phyloP scores from a whole-genome alignment of 2,888 invertebrate species.

The Andrena dorsata region DNA sequence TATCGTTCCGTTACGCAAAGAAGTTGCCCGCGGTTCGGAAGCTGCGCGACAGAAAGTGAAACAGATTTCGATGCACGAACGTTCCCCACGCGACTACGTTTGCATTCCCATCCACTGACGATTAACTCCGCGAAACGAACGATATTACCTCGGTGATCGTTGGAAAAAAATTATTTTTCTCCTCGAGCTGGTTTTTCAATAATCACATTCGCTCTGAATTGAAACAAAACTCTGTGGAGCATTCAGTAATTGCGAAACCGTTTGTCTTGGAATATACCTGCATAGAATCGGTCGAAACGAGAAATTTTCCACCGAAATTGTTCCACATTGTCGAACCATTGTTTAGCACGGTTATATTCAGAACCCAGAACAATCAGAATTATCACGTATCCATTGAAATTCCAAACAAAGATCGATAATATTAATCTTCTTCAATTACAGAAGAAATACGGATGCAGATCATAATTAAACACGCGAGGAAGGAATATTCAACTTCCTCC shows the following conservation, averaged over 20 bases:
- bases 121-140: conserved; percentile 29
- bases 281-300: no score
- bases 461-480: conserved; percentile 5
- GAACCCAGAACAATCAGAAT: not conserved
- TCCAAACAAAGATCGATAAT: not conserved
- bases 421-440: not conserved
- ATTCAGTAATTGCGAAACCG: not conserved
- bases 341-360: no score
- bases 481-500: conserved; percentile 56
- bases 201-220: not conserved
- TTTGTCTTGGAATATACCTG: no score
- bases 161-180: conserved; percentile 2
- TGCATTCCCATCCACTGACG: not conserved
- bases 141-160: conserved; percentile 5
- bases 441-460: not conserved
- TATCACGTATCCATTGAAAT: not conserved
- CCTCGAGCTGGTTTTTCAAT: not conserved
- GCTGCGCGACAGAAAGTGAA: not conserved
- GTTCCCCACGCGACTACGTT: conserved; percentile 9
- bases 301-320: not conserved
- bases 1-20: conserved; percentile 11
- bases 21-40: conserved; percentile 4
- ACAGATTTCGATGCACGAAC: not conserved
- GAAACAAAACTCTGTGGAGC: not conserved
- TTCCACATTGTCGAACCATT: not conserved